These are phyloP conservation scores for Geotrupes spiniger DNA, from an alignment of 2,888 invertebrate species.

Conservation along the genomic window DNA sequence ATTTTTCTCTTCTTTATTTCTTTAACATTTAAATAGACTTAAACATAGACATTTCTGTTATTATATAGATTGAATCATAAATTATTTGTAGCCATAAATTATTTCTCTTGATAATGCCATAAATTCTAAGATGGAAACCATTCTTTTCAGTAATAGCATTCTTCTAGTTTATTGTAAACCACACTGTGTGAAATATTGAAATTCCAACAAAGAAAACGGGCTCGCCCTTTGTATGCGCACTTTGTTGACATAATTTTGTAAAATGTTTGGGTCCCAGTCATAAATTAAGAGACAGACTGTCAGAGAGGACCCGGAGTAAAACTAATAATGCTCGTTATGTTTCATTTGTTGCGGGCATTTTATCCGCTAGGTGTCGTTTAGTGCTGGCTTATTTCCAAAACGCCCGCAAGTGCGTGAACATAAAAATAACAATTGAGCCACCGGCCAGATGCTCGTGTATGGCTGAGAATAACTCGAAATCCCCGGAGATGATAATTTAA, in stretches of 20 bases:
- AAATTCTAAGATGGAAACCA: too few species aligned
- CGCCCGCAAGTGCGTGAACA: conserved; percentile 11
- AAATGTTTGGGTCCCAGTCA: conserved; percentile 8
- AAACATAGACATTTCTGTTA: too few species aligned
- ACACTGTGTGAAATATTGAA: neutral
- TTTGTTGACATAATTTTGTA: conserved; percentile 11
- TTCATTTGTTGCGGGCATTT: neutral
- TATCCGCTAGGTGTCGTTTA: neutral
- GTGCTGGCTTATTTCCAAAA: neutral
- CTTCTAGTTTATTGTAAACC: neutral
- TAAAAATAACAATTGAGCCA: conserved; percentile 22
- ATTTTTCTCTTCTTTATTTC: too few species aligned
- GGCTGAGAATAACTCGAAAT: conserved; percentile 17
- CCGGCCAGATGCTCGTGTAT: conserved; percentile 5
- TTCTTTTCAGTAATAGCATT: too few species aligned
- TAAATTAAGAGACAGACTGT: conserved; percentile 9
- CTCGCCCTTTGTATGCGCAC: neutral
- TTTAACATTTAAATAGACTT: too few species aligned
- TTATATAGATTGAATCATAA: too few species aligned
- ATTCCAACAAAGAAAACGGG: too few species aligned
- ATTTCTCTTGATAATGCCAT: too few species aligned
- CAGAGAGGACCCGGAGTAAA: conserved; percentile 2
- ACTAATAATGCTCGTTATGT: neutral
- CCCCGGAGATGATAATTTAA: conserved; percentile 48
- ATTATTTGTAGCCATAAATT: too few species aligned